Percentiles rank a stretch among this genome's conserved stretches.
Evolutionary conservation across 2,113 vertebrate genomes (phyloP).

Genomic region (Eira barbara): DNA sequence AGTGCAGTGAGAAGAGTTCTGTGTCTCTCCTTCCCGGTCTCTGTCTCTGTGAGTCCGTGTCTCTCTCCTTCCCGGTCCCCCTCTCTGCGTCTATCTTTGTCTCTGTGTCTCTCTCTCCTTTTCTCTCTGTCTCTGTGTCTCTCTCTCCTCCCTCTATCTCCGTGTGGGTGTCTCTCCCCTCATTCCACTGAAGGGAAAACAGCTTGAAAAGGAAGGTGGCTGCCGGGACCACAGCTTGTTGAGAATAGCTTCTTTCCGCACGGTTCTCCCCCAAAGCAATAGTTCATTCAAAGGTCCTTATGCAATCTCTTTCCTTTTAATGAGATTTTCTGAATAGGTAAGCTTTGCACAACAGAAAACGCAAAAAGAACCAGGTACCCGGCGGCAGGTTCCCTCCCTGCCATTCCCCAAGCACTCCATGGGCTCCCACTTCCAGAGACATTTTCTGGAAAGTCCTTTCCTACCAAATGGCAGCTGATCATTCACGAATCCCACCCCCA

Average conservation of each 20-base stretch:
- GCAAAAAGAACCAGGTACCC: not conserved
- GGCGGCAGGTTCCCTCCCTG: not conserved
- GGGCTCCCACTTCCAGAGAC: not conserved
- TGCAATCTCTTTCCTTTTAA: not conserved
- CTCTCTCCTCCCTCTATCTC: not conserved
- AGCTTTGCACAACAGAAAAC: not conserved
- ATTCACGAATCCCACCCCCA: not conserved
- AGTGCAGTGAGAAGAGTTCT: not conserved
- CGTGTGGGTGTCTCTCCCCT: not conserved
- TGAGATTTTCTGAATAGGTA: not conserved
- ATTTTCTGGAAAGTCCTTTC: not conserved
- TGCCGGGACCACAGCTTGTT: not conserved
- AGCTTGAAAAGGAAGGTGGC: not conserved
- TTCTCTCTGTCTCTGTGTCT: not conserved
- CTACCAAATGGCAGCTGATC: not conserved
- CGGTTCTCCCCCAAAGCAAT: not conserved
- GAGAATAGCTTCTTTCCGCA: not conserved
- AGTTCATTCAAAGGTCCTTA: not conserved
- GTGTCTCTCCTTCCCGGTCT: not conserved
- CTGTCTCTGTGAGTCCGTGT: too few relatives aligned
- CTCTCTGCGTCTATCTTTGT: not conserved
- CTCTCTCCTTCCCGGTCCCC: too few relatives aligned
- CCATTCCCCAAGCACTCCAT: not conserved
- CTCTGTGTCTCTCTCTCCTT: not conserved
- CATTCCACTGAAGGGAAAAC: not conserved